These are phyloP conservation scores for Python bivittatus DNA, from an alignment of 2,113 vertebrate genomes.

Conservation along the genomic window DNA sequence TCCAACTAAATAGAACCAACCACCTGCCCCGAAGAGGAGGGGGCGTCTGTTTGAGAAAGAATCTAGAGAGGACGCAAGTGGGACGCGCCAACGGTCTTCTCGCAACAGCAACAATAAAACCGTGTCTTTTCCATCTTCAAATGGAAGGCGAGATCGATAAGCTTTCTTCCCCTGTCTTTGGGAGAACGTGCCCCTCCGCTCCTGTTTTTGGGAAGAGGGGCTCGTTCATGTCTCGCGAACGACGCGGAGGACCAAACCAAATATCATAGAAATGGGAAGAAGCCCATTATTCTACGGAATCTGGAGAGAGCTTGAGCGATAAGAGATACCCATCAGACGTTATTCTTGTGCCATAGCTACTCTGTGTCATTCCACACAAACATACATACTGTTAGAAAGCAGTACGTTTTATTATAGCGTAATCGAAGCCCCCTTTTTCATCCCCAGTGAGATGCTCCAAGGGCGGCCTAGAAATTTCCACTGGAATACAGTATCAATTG, in stretches of 20 bases:
- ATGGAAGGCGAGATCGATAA: too few species aligned
- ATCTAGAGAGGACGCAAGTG: background rate
- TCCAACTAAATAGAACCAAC: conserved; percentile 8
- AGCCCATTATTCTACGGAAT: background rate
- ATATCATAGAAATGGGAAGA: too few species aligned
- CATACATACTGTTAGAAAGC: too few species aligned
- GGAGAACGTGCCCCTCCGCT: background rate
- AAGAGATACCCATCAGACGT: background rate
- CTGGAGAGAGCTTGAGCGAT: too few species aligned
- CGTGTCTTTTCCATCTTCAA: too few species aligned
- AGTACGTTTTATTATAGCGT: background rate
- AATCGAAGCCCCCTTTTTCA: accelerated
- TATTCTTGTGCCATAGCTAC: background rate
- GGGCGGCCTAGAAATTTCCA: accelerated
- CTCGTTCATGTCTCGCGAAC: accelerated
- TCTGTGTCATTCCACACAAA: background rate
- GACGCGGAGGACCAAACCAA: background rate
- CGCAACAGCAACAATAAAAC: accelerated
- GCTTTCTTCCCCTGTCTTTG: accelerated
- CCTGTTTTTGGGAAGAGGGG: background rate
- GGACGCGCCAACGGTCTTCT: background rate
- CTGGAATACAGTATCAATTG: background rate
- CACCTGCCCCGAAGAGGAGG: accelerated
- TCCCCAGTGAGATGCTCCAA: conserved; percentile 17
- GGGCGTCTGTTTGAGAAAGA: accelerated